phyloP scores from a whole-genome alignment of 2,888 invertebrate species.

The Nephrotoma appendiculata region DNA sequence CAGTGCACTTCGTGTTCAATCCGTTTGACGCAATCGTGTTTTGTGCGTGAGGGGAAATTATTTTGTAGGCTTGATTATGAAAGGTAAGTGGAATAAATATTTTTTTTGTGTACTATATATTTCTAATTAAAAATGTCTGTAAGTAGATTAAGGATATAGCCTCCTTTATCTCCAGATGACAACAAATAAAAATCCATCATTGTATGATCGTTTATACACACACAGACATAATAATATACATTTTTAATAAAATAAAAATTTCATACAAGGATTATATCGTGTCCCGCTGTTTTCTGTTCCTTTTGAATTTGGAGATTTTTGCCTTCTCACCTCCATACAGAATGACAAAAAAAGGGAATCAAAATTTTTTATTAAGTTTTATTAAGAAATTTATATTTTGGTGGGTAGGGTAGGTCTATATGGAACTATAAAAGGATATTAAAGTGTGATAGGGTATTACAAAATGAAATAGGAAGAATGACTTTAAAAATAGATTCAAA shows the following conservation, averaged over 20 bases:
- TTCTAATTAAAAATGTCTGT: too few relatives aligned
- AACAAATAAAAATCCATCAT: background rate
- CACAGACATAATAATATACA: background rate
- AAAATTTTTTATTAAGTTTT: background rate
- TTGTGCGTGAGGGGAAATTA: conserved; percentile 55
- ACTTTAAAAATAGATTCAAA: too few relatives aligned
- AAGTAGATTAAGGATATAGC: background rate
- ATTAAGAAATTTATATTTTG: background rate
- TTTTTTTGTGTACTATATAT: background rate
- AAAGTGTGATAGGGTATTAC: background rate
- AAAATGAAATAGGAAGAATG: background rate
- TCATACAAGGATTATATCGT: background rate
- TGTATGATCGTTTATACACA: background rate
- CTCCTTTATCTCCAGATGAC: background rate
- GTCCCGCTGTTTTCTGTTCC: background rate
- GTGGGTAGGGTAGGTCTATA: background rate
- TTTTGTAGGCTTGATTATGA: conserved; percentile 69
- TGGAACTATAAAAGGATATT: background rate
- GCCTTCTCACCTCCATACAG: background rate
- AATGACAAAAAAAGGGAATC: background rate
- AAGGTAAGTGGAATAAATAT: conserved; percentile 37
- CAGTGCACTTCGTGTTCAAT: conserved; percentile 58
- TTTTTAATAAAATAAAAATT: background rate
- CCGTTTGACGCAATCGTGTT: conserved; percentile 58
- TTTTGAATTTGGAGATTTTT: background rate